Percentiles rank a stretch among this genome's conserved stretches.
phyloP scores from a whole-genome alignment of 2,113 vertebrate genomes.

The Ellobius talpinus region DNA sequence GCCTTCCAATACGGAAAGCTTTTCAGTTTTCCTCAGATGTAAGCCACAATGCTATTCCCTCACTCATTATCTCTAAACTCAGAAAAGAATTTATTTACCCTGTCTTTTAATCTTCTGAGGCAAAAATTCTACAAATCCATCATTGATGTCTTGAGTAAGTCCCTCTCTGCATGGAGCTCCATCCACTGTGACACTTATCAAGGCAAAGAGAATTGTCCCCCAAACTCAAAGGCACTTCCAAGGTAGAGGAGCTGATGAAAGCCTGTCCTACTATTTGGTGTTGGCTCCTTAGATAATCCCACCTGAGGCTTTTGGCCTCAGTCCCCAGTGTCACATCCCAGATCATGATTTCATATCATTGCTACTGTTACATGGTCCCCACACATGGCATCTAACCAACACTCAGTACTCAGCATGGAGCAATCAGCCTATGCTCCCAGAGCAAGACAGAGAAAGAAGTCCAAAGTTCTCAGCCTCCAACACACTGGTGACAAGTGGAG shows the following conservation, averaged over 20 bases:
- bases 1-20: background rate
- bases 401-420: background rate
- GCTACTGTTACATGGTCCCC: background rate
- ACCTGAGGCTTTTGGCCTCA: background rate
- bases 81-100: background rate
- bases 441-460: background rate
- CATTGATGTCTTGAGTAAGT: background rate
- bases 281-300: background rate
- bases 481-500: rapidly evolving
- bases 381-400: no score
- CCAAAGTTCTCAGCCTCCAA: no score
- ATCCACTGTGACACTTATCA: background rate
- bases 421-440: background rate
- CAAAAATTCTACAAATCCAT: background rate
- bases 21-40: background rate
- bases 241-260: background rate
- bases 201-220: background rate
- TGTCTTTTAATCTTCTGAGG: background rate
- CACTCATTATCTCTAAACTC: background rate
- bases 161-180: background rate
- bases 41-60: background rate
- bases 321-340: background rate
- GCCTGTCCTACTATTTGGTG: background rate
- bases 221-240: background rate
- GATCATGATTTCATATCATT: no score